These are phyloP conservation scores for Latheticus oryzae DNA, from an alignment of 2,888 invertebrate genomes.

Conservation along the genomic window DNA sequence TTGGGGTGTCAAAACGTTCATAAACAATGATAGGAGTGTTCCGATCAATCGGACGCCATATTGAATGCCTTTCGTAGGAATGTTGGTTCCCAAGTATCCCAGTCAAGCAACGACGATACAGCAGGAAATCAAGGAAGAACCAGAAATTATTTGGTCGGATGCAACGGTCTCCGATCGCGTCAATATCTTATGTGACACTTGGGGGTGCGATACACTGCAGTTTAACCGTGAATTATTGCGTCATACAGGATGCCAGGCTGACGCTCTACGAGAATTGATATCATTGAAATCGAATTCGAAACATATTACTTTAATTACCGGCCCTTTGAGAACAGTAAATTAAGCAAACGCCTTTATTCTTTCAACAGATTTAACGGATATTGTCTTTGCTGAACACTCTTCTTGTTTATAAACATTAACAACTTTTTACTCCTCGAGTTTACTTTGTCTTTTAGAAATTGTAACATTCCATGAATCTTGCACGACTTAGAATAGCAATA, in stretches of 20 bases:
- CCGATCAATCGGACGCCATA: constrained; percentile 46
- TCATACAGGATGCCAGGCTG: constrained; percentile 26
- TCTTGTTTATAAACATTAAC: too few species aligned
- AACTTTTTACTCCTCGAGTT: too few species aligned
- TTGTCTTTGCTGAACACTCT: constrained; percentile 6
- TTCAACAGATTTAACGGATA: constrained; percentile 4
- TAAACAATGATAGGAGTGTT: constrained; percentile 56
- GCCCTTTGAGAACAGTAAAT: constrained; percentile 1
- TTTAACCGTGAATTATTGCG: constrained; percentile 40
- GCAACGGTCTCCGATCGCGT: constrained; percentile 44
- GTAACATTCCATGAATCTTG: too few species aligned
- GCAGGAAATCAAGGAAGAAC: constrained; percentile 22
- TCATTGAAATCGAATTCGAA: constrained; percentile 4
- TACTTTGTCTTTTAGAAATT: too few species aligned
- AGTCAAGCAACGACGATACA: constrained; percentile 42
- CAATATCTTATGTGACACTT: constrained; percentile 56
- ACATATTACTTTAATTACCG: constrained; percentile 13
- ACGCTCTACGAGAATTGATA: constrained; percentile 3
- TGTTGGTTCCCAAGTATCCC: constrained; percentile 35
- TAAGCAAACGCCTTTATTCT: background rate
- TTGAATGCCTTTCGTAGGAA: constrained; percentile 45
- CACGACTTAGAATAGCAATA: too few species aligned
- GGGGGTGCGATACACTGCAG: constrained; percentile 43
- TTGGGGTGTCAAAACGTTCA: constrained; percentile 55
- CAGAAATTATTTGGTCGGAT: constrained; percentile 19